Evolutionary conservation across 1,140 invertebrate genomes (phyloP).

Genomic region (Stratiolaelaps scimitus): DNA sequence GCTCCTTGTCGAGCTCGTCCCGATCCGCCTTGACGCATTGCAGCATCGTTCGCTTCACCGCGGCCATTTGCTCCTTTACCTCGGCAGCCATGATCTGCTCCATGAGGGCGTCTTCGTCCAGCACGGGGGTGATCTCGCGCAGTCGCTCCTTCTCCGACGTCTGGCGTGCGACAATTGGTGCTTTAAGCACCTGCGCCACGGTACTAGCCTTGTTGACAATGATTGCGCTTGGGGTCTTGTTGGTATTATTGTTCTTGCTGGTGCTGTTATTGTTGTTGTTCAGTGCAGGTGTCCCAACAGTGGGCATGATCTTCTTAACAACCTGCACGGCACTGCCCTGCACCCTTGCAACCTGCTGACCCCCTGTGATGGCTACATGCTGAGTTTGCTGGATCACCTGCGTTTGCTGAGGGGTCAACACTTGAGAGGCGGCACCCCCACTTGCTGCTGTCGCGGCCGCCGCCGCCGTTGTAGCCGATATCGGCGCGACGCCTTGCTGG

Average conservation of each 20-base stretch:
- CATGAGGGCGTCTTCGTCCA: constrained; percentile 27
- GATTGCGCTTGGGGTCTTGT: background rate
- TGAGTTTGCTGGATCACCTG: background rate
- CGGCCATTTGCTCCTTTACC: constrained; percentile 18
- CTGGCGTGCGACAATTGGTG: constrained; percentile 14
- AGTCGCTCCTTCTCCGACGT: constrained; percentile 9
- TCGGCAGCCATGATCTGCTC: constrained; percentile 27
- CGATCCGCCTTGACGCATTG: constrained; percentile 11
- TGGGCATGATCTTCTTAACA: too few species aligned
- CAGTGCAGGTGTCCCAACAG: too few species aligned
- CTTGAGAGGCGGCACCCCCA: background rate
- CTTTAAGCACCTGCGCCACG: constrained; percentile 21
- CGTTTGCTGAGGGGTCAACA: background rate
- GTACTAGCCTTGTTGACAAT: constrained; percentile 1
- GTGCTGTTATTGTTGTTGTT: constrained; percentile 19
- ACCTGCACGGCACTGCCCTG: too few species aligned
- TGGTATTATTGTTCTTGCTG: background rate
- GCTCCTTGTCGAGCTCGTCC: background rate
- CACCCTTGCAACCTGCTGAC: background rate
- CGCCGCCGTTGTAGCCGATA: background rate
- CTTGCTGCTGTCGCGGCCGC: background rate
- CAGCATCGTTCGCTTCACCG: background rate
- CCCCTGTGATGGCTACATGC: background rate
- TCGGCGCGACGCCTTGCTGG: background rate
- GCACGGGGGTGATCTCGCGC: constrained; percentile 17